phyloP scores from a whole-genome alignment of 2,888 invertebrate species.

The Aphodius granarius region DNA sequence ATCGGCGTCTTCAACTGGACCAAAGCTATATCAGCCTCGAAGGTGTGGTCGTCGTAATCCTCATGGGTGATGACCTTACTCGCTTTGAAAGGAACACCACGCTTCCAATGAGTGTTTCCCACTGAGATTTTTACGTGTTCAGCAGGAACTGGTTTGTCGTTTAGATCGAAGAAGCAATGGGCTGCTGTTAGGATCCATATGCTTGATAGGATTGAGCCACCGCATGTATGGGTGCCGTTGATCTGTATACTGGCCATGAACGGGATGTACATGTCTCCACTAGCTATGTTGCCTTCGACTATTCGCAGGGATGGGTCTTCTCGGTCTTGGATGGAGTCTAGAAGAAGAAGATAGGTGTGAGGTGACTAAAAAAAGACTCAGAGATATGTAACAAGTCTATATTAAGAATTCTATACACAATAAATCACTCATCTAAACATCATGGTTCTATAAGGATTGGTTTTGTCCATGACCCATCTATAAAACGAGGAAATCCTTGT shows the following conservation, averaged over 20 bases:
- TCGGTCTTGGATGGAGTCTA: background rate
- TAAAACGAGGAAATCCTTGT: slow-evolving; percentile 1
- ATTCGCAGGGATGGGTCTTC: background rate
- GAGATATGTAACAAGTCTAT: background rate
- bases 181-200: background rate
- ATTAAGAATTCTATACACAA: background rate
- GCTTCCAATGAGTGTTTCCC: background rate
- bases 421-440: too few relatives aligned
- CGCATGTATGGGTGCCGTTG: background rate
- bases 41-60: background rate
- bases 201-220: background rate
- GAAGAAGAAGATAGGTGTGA: background rate
- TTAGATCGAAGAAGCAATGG: background rate
- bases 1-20: background rate
- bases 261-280: background rate
- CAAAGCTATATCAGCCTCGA: background rate
- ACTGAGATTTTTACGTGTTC: background rate
- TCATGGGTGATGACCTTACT: background rate
- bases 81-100: background rate
- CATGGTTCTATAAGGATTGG: background rate
- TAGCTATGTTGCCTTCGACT: background rate
- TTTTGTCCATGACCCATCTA: background rate
- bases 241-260: background rate
- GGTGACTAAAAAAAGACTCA: background rate
- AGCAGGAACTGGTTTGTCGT: background rate